Evolutionary conservation across 2,888 invertebrate species (phyloP).

Genomic region (Blastobasis lacticolella): DNA sequence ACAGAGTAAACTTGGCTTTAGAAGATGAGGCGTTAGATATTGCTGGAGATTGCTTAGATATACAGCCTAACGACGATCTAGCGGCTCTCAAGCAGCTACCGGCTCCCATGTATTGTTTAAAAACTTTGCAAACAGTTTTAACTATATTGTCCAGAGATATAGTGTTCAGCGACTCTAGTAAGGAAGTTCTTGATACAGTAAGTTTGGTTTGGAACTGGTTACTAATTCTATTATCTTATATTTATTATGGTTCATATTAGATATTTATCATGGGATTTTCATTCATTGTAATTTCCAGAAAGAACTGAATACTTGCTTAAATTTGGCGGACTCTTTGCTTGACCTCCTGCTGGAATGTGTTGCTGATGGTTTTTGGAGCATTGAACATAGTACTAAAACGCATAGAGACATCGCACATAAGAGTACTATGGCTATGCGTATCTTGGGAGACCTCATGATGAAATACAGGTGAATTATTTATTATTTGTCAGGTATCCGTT

Average conservation of each 20-base stretch:
- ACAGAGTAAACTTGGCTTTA: constrained; percentile 40
- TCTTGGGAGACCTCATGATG: constrained; percentile 72
- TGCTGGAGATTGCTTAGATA: constrained; percentile 3
- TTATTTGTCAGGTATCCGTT: neutral
- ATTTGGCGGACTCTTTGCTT: constrained; percentile 62
- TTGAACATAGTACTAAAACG: constrained; percentile 51
- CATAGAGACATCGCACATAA: constrained; percentile 66
- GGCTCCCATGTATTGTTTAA: constrained; percentile 54
- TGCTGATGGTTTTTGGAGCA: constrained; percentile 70
- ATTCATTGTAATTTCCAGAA: constrained; percentile 44
- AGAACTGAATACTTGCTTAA: constrained; percentile 59
- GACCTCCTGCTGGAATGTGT: constrained; percentile 70
- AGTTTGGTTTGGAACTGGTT: constrained; percentile 7
- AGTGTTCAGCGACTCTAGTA: constrained; percentile 24
- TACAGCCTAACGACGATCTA: constrained; percentile 29
- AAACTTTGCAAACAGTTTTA: constrained; percentile 42
- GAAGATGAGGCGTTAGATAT: constrained; percentile 33
- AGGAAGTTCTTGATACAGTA: constrained; percentile 44
- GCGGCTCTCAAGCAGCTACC: constrained; percentile 50
- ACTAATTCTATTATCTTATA: no score
- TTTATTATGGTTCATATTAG: neutral
- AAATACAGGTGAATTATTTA: constrained; percentile 60
- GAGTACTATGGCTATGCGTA: constrained; percentile 70
- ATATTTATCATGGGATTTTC: neutral
- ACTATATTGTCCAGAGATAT: constrained; percentile 47